phyloP scores from a whole-genome alignment of 2,888 invertebrate species.

The Ectemnius cavifrons region DNA sequence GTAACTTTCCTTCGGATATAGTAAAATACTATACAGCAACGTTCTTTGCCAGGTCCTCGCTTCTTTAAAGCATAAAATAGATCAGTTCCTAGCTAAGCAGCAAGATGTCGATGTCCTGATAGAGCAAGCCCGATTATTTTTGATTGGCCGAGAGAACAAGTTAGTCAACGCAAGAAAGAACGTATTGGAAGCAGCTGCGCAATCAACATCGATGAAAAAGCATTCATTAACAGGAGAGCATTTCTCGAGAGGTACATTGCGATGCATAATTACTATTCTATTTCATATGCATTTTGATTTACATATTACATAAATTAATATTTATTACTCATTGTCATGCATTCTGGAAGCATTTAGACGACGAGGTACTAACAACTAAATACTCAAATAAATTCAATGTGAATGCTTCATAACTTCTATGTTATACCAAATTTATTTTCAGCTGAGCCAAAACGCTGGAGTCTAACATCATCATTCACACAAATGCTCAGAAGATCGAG shows the following conservation, averaged over 20 bases:
- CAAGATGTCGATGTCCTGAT: conserved; percentile 83
- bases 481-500: conserved; percentile 87
- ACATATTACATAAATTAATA: conserved; percentile 26
- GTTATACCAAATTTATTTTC: conserved; percentile 32
- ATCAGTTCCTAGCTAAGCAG: conserved; percentile 84
- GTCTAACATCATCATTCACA: conserved; percentile 86
- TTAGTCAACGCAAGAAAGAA: conserved; percentile 85
- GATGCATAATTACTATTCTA: background rate
- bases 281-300: background rate
- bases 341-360: conserved; percentile 59
- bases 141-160: conserved; percentile 89
- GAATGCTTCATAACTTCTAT: background rate
- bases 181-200: conserved; percentile 79
- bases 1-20: background rate
- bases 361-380: conserved; percentile 59
- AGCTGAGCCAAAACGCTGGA: conserved; percentile 86
- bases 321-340: conserved; percentile 40
- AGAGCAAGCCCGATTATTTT: conserved; percentile 87
- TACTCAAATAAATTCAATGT: conserved; percentile 1
- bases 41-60: conserved; percentile 82
- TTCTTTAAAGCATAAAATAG: conserved; percentile 91
- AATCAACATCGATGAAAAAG: conserved; percentile 63
- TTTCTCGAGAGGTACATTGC: conserved; percentile 72
- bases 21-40: no score
- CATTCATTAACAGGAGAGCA: conserved; percentile 69